Base-by-base conservation (phyloP, 2,888 invertebrate genomes). In the Parasteatoda lunata region DNA sequence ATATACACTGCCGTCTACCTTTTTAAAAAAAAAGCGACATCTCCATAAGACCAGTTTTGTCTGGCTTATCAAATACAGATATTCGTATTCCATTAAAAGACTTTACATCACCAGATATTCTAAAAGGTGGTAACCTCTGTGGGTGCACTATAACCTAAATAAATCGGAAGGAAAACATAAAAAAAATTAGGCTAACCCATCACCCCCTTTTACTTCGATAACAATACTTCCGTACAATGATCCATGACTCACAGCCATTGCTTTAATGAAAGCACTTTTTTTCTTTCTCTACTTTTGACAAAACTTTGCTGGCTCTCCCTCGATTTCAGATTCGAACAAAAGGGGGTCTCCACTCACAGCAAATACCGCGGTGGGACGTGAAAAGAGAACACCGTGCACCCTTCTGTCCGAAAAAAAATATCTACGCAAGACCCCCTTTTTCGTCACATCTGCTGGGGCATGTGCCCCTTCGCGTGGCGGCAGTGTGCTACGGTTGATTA, bases 351-450 rank as follows among this genome's bases (percentile, higher is more conserved):
- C 30, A 30, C 3, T 4, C 70, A 83, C 77, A 77, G 76, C 83
- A 83, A 83, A 83, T 77, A 82, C 75, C 69, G 81, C 75, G 69
- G 48, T 68, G 75, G 77, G 83, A 76, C 82, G 68, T 51, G 7
- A 45, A 64, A 68, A 68, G 73, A 64, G 49, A 64, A 51, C 75
- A 11, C 52, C 9, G 72, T 13, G 59, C 72, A 65, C 52, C 75
- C 73, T 54, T 59, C 59, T 11, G 11, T 45, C 51, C 11, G 49
- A 51, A 73, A 76, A 76, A 78, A 78, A 47, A 49, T 11, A 5
- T 49, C 76, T 15, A n/a, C 64, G 65, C 51, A 48, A 5, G 7
- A 52, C n/a, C 78, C 73, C 78, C 59, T 69, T 64, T 73, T 59
- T 80, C 15, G 11, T n/a, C 11, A 11, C 48, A 78, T 78, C 77